Base-by-base conservation (phyloP, 1,140 invertebrate species). In the Atopsyche davidsoni region DNA sequence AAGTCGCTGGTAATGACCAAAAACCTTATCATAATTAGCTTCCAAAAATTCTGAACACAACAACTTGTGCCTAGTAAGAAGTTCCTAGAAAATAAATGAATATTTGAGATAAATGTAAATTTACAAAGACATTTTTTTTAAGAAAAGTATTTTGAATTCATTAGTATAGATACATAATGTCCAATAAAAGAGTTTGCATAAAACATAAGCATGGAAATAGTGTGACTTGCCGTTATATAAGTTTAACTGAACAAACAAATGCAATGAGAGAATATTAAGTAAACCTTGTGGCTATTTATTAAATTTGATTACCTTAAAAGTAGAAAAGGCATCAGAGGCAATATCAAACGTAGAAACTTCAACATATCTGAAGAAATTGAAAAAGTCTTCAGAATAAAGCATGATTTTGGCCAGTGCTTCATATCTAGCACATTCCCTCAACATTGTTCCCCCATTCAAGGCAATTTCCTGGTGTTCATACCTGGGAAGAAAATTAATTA, bases 291-390 rank as follows among this genome's bases (percentile, higher is more conserved):
- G n/a, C n/a, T n/a, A n/a, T n/a, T n/a, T n/a, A n/a, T n/a, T n/a
- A n/a, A n/a, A n/a, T n/a, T n/a, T n/a, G n/a, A n/a, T 55, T 70
- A 95, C 93, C 85, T 99, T 99, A 82, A 99, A 99, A 51, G 97
- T 99, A 66, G 96, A 96, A 80, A 99, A 99, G 72, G 96, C 97
- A 87, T 99, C 97, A 57, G 96, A 98, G 67, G 97, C 96, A 67
- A 99, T 99, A 80, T 99, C 97, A 80, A 99, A 99, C 49, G 96
- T 98, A 47, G 96, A 98, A 51, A 98, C 91, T 81, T 99, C 96
- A 63, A 99, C 97, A 75, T 98, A 99, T 75, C 88, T 86, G 76
- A 99, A 99, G 78, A 99, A 99, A 75, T 98, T 94, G 72, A 96
- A 99, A 80, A 99, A 99, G 68, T 98, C 92, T 61, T 96, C 90